Evolutionary conservation across 2,888 invertebrate genomes (phyloP).

Genomic region (Timandra comae): DNA sequence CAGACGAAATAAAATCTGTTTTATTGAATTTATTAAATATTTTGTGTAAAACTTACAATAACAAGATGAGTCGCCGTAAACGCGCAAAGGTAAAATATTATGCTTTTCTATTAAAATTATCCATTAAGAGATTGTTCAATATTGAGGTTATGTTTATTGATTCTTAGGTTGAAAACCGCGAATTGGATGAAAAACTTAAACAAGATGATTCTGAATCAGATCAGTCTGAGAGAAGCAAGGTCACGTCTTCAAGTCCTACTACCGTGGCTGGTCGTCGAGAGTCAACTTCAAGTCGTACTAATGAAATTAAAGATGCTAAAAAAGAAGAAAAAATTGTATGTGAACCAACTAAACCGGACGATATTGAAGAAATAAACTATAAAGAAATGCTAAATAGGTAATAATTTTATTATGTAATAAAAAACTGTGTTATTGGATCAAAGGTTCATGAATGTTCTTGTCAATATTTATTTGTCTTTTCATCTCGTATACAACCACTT

Average conservation of each 20-base stretch:
- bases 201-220: slow-evolving; percentile 80
- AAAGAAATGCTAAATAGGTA: slow-evolving; percentile 68
- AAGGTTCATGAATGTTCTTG: too few relatives aligned
- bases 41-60: too few relatives aligned
- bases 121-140: slow-evolving; percentile 16
- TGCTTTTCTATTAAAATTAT: background rate
- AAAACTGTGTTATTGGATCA: background rate
- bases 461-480: too few relatives aligned
- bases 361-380: slow-evolving; percentile 79
- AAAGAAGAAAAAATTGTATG: slow-evolving; percentile 32
- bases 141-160: slow-evolving; percentile 78
- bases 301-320: slow-evolving; percentile 65
- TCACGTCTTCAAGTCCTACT: slow-evolving; percentile 75
- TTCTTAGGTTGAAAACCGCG: slow-evolving; percentile 67
- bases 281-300: slow-evolving; percentile 68
- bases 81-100: slow-evolving; percentile 62
- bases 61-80: slow-evolving; percentile 78
- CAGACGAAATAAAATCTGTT: slow-evolving; percentile 2
- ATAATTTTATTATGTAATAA: too few relatives aligned
- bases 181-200: slow-evolving; percentile 81
- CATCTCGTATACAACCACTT: too few relatives aligned
- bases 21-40: background rate
- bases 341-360: slow-evolving; percentile 52
- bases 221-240: slow-evolving; percentile 78
- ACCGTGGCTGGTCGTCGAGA: slow-evolving; percentile 68